Evolutionary conservation across 2,888 invertebrate species (phyloP).

Genomic region (Trichogramma evanescens): DNA sequence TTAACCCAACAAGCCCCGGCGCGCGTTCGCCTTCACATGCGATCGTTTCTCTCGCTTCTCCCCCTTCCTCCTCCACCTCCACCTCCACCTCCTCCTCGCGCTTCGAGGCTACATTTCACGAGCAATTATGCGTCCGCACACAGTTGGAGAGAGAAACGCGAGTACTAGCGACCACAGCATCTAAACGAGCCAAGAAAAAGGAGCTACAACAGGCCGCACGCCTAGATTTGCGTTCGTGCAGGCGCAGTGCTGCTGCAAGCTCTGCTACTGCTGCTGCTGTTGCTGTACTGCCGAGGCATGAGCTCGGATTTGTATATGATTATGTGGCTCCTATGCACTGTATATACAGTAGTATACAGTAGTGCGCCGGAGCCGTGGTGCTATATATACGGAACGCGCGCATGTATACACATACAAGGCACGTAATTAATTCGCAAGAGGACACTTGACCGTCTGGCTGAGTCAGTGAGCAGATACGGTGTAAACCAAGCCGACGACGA

Average conservation of each 20-base stretch:
- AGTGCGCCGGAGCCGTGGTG: not conserved
- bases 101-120: constrained; percentile 23
- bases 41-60: not conserved
- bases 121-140: constrained; percentile 23
- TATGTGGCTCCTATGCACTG: not conserved
- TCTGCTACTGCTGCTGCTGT: not conserved
- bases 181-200: too few relatives aligned
- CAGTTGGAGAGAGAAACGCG: not conserved
- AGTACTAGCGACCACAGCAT: not conserved
- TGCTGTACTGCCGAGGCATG: not conserved
- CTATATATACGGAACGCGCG: too few relatives aligned
- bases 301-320: constrained; percentile 6
- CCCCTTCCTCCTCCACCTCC: not conserved
- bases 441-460: constrained; percentile 17
- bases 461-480: not conserved
- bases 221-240: too few relatives aligned
- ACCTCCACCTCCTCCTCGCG: not conserved
- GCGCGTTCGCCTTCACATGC: not conserved
- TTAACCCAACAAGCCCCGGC: too few relatives aligned
- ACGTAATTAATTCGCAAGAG: constrained; percentile 19
- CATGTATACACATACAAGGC: not conserved
- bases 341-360: not conserved
- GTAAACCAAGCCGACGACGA: too few relatives aligned
- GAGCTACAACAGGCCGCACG: too few relatives aligned
- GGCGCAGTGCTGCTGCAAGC: too few relatives aligned